Evolutionary conservation across 1,140 invertebrate genomes (phyloP), one percentile per base, ranked within the genome.

Genomic region (Rhyacophila brunnea): DNA sequence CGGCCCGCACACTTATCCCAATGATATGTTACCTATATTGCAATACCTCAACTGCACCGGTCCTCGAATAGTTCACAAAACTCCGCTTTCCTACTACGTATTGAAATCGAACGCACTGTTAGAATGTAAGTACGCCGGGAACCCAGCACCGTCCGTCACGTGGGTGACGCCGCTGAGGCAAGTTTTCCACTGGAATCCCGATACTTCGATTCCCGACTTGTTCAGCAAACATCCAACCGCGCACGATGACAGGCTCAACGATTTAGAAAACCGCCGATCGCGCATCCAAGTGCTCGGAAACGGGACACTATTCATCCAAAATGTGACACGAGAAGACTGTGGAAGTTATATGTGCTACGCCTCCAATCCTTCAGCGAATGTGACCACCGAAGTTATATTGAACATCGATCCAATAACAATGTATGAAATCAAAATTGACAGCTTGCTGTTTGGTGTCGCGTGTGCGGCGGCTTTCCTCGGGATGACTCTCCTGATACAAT

Each of bases 261-360:
- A 77, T 7, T 72, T 83, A 67, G 75, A 80, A 54, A 73, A 75
- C 20, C 71, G 71, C 42, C 74, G 74, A 35, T 79, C 80, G 4
- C 68, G 82, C 66, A 78, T 84, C 58, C 74, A 74, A 68, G 71
- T 84, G 5, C 67, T 79, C 4, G 78, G 79, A 10, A 78, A 83
- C 57, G 82, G 82, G 5, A 80, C 80, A 3, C 68, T 83, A 42
- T 76, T 76, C 28, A 76, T 83, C 46, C 70, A 72, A 28, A 78
- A 83, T 65, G 79, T 83, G 23, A 81, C 79, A 15, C 81, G 92
- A 54, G 80, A 85, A 55, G 92, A 96, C 74, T 88, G 89, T 62
- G 95, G 95, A n/a, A 77, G 85, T 35, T 98, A 96, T 74, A 84
- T 86, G 35, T 97, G 95, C 70, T 87, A 87, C 67, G 92, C 91